A percentile compares a stretch with the other conserved stretches of the same genome.
Evolutionary conservation across 2,888 invertebrate species (phyloP).

Genomic region (Ennomos fuscantarius): DNA sequence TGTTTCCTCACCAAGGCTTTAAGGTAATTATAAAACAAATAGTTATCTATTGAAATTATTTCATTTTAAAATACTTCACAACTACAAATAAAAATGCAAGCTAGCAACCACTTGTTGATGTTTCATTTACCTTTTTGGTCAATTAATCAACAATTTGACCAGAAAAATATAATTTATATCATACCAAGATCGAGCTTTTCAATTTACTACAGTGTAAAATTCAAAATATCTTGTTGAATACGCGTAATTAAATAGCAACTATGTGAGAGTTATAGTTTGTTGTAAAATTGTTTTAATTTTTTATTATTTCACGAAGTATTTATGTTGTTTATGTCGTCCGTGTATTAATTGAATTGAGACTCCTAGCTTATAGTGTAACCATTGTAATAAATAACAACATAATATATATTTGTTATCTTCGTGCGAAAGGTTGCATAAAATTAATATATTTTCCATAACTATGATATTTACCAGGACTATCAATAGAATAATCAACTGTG

Average conservation of each 20-base stretch:
- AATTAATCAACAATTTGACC: neutral
- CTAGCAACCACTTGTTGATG: too few species aligned
- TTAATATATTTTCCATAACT: constrained; percentile 5
- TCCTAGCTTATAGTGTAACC: neutral
- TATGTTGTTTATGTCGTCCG: constrained; percentile 11
- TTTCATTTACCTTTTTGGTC: neutral
- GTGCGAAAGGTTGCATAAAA: constrained; percentile 10
- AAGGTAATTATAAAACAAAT: too few species aligned
- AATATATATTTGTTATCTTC: constrained; percentile 10
- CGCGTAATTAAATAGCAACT: neutral
- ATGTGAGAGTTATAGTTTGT: constrained; percentile 1
- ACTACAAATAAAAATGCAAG: too few species aligned
- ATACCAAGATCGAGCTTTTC: too few species aligned
- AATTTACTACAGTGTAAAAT: too few species aligned
- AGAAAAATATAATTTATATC: too few species aligned
- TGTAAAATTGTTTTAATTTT: constrained; percentile 10
- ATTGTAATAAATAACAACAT: constrained; percentile 17
- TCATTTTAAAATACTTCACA: too few species aligned
- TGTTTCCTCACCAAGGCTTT: too few species aligned
- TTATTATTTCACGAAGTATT: constrained; percentile 12
- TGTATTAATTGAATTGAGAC: constrained; percentile 18
- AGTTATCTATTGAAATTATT: too few species aligned
- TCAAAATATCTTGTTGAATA: too few species aligned
- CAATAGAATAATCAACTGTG: too few species aligned
- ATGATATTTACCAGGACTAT: neutral